phyloP scores from a whole-genome alignment of 2,797 vertebrate species.

The Pangasius krempfi region DNA sequence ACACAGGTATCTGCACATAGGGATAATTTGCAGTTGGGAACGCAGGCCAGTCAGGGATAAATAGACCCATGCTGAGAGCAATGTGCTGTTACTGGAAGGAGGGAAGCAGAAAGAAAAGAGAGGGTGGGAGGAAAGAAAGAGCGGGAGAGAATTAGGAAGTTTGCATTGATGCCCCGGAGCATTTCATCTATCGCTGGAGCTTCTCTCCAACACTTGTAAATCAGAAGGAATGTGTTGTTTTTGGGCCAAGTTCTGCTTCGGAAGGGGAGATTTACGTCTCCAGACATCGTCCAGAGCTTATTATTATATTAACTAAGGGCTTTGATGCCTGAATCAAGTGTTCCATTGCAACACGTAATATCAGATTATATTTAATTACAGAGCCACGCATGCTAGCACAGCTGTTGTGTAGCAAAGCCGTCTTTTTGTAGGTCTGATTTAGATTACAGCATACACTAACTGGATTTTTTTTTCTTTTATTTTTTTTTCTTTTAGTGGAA shows the following conservation, averaged over 20 bases:
- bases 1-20: conserved; percentile 38
- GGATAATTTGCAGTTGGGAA: conserved; percentile 41
- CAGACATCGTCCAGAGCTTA: conserved; percentile 62
- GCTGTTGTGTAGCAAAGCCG: conserved; percentile 37
- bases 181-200: conserved; percentile 57
- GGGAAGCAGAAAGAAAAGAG: conserved; percentile 1
- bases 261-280: conserved; percentile 60
- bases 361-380: conserved; percentile 55
- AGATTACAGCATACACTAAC: conserved; percentile 1
- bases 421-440: conserved; percentile 33
- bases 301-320: conserved; percentile 51
- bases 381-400: conserved; percentile 41
- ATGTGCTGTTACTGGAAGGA: conserved; percentile 41
- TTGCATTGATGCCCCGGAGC: conserved; percentile 64
- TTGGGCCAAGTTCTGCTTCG: conserved; percentile 61
- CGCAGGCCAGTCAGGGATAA: conserved; percentile 38
- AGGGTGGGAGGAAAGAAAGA: not conserved
- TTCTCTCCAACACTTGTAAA: conserved; percentile 65
- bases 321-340: conserved; percentile 50
- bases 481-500: conserved; percentile 3
- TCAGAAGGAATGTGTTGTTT: conserved; percentile 71
- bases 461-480: not conserved
- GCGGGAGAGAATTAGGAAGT: conserved; percentile 43
- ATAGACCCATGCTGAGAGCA: conserved; percentile 41
- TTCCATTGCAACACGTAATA: conserved; percentile 55